Evolutionary conservation across 2,888 invertebrate species (phyloP).

Genomic region (Chrysina gloriosa): DNA sequence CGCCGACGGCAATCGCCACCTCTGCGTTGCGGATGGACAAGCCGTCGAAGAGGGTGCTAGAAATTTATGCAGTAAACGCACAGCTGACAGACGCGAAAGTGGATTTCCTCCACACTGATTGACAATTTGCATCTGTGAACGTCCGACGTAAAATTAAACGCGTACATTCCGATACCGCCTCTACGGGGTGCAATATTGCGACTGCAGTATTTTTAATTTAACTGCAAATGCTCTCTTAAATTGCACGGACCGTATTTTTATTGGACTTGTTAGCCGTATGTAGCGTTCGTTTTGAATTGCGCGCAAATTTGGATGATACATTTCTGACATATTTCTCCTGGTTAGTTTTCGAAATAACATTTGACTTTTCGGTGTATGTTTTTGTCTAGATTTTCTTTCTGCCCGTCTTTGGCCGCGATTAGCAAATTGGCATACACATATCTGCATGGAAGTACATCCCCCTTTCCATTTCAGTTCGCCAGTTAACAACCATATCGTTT

Average conservation of each 20-base stretch:
- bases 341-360: too few species aligned
- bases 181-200: constrained; percentile 6
- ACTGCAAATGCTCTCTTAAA: constrained; percentile 7
- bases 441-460: too few species aligned
- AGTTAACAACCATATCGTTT: too few species aligned
- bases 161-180: constrained; percentile 13
- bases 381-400: too few species aligned
- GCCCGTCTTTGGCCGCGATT: too few species aligned
- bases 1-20: not conserved
- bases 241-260: not conserved
- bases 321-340: not conserved
- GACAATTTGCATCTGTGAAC: constrained; percentile 35
- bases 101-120: constrained; percentile 31
- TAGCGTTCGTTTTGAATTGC: not conserved
- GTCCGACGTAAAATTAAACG: constrained; percentile 27
- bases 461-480: too few species aligned
- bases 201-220: constrained; percentile 36
- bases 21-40: not conserved
- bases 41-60: constrained; percentile 11
- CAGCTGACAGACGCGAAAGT: constrained; percentile 25
- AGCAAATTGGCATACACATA: too few species aligned
- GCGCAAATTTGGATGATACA: not conserved
- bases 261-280: not conserved
- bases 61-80: constrained; percentile 23
- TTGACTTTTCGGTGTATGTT: too few species aligned